phyloP scores from a whole-genome alignment of 2,797 vertebrate genomes.

The Pseudopleuronectes americanus region DNA sequence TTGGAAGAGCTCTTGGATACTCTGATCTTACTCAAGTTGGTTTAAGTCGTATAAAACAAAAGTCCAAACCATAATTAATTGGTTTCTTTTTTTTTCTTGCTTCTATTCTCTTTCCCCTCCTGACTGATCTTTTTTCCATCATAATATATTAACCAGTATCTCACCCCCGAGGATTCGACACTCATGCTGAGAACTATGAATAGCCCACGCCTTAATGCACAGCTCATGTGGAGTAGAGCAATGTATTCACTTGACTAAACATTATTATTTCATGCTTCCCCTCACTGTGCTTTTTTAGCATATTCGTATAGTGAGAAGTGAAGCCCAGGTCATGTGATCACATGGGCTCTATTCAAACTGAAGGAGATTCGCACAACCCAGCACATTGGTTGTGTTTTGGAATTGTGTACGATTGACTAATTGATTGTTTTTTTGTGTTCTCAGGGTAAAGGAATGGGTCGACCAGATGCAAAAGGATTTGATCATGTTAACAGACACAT shows the following conservation, averaged over 20 bases:
- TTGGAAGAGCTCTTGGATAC: too few relatives aligned
- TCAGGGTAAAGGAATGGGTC: constrained; percentile 94
- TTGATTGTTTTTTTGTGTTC: constrained; percentile 50
- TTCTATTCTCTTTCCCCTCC: constrained; percentile 25
- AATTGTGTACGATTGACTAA: constrained; percentile 2
- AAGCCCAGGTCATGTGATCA: constrained; percentile 1
- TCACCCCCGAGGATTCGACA: constrained; percentile 42
- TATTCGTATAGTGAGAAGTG: constrained; percentile 33
- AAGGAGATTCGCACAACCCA: constrained; percentile 6
- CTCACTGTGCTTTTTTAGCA: constrained; percentile 29
- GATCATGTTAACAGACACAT: constrained; percentile 87
- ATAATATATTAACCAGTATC: constrained; percentile 50
- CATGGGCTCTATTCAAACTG: background rate
- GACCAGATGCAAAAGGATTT: constrained; percentile 96
- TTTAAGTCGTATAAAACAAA: background rate
- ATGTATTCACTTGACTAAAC: constrained; percentile 55
- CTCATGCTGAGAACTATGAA: constrained; percentile 50
- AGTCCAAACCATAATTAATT: constrained; percentile 4
- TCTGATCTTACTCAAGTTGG: background rate
- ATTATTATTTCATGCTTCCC: constrained; percentile 51
- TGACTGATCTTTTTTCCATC: constrained; percentile 22
- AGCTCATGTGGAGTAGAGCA: constrained; percentile 41
- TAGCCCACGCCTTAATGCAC: constrained; percentile 48
- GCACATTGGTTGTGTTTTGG: background rate
- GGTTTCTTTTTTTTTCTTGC: background rate